Conservation (phyloP, 1,140 invertebrate species). For the Papilio dardanus region DNA sequence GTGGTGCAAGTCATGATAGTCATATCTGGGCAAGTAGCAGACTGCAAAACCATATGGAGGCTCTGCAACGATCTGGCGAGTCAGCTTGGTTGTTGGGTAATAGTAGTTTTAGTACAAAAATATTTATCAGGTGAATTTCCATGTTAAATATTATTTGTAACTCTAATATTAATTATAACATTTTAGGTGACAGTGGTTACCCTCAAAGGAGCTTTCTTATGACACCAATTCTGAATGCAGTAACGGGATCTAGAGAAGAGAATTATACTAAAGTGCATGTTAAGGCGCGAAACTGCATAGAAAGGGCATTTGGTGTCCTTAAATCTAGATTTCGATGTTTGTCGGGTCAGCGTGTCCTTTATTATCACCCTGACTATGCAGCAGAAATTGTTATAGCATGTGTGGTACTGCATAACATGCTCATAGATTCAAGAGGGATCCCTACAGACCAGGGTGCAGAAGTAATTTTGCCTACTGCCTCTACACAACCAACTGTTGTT, state of each 20-base stretch:
- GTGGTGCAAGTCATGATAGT: constrained; percentile 36
- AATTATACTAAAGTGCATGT: constrained; percentile 37
- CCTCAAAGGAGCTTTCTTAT: constrained; percentile 44
- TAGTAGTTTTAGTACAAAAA: constrained; percentile 2
- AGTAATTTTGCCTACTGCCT: background rate
- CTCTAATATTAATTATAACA: constrained; percentile 14
- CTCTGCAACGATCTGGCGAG: constrained; percentile 37
- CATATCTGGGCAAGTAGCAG: constrained; percentile 32
- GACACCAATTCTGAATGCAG: constrained; percentile 44
- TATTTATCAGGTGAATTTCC: background rate
- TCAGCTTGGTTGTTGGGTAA: constrained; percentile 41
- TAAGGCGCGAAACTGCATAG: constrained; percentile 37
- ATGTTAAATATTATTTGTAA: constrained; percentile 14
- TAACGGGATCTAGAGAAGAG: constrained; percentile 44
- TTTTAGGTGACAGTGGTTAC: constrained; percentile 49
- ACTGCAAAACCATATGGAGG: constrained; percentile 25
- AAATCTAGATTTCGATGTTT: constrained; percentile 40
- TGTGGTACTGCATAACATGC: constrained; percentile 9
- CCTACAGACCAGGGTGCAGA: constrained; percentile 7
- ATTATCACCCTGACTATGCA: background rate
- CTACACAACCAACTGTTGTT: background rate
- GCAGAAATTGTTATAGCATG: background rate
- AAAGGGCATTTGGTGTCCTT: constrained; percentile 36
- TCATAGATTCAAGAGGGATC: constrained; percentile 8
- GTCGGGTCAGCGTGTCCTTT: constrained; percentile 33